A percentile compares a stretch with the other conserved stretches of the same genome.
Conservation (phyloP, 2,888 invertebrate genomes). For the Camptogramma bilineatum region DNA sequence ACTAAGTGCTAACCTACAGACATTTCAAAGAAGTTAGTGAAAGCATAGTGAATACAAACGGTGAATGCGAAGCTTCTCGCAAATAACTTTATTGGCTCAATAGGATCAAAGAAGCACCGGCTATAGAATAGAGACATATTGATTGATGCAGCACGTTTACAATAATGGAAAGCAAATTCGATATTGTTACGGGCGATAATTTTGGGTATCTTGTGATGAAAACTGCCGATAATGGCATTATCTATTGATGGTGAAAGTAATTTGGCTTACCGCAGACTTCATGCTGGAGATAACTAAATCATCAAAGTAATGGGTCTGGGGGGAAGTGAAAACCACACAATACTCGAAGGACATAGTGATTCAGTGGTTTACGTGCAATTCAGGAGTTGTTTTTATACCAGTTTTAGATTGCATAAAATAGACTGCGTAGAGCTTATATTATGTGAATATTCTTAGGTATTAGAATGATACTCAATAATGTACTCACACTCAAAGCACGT, state of each 20-base stretch:
- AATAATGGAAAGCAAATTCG: conserved; percentile 38
- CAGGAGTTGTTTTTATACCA: not conserved
- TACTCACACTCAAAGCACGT: conserved; percentile 94
- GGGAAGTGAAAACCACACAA: conserved; percentile 54
- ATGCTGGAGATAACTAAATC: conserved; percentile 54
- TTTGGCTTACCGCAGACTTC: conserved; percentile 61
- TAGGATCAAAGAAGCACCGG: conserved; percentile 38
- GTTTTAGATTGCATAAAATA: not conserved
- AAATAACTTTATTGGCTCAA: conserved; percentile 41
- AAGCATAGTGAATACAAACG: conserved; percentile 46
- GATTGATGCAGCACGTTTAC: conserved; percentile 39
- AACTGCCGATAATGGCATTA: conserved; percentile 47
- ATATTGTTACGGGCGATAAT: conserved; percentile 46
- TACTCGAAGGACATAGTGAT: conserved; percentile 23
- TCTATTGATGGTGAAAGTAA: conserved; percentile 71
- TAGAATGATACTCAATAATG: conserved; percentile 79
- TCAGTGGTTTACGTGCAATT: conserved; percentile 3
- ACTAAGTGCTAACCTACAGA: conserved; percentile 27
- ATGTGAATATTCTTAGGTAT: not conserved
- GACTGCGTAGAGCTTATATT: not conserved
- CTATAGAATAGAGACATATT: conserved; percentile 39
- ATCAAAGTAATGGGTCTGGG: conserved; percentile 47
- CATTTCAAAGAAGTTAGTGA: conserved; percentile 26
- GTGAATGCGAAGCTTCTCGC: conserved; percentile 38
- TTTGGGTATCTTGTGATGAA: conserved; percentile 54